These are phyloP conservation scores for Agelaius phoeniceus DNA, from an alignment of 2,113 vertebrate genomes.

Conservation along the genomic window DNA sequence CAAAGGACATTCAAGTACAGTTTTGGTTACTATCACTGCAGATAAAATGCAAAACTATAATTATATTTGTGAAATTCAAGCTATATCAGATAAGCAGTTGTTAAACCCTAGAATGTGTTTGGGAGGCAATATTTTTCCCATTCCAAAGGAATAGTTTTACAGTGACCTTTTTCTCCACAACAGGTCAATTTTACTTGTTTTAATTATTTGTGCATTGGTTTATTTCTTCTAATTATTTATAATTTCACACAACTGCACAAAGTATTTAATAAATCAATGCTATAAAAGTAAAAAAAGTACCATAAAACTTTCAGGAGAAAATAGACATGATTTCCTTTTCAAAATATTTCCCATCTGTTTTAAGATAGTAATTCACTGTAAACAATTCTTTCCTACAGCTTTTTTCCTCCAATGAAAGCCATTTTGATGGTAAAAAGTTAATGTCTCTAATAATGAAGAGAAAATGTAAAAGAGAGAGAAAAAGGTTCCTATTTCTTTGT, in stretches of 20 bases:
- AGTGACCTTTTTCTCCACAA: neutral
- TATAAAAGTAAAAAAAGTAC: neutral
- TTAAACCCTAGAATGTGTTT: neutral
- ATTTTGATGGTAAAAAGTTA: neutral
- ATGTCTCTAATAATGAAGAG: neutral
- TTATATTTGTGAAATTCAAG: neutral
- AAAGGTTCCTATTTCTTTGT: neutral
- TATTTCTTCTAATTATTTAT: neutral
- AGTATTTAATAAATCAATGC: neutral
- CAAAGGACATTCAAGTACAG: neutral
- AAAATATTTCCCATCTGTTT: neutral
- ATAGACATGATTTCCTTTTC: neutral
- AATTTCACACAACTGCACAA: neutral
- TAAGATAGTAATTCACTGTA: neutral
- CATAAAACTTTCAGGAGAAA: neutral
- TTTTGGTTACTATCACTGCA: neutral
- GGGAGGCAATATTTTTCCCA: neutral
- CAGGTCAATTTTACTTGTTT: neutral
- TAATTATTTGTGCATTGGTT: neutral
- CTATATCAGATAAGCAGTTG: neutral
- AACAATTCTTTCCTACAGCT: neutral
- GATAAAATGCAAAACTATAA: neutral
- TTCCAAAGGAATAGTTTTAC: neutral
- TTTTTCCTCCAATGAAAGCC: neutral
- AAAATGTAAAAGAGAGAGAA: neutral